Evolutionary conservation across 2,888 invertebrate genomes (phyloP).

Genomic region (Brachypalpus laphriformis): DNA sequence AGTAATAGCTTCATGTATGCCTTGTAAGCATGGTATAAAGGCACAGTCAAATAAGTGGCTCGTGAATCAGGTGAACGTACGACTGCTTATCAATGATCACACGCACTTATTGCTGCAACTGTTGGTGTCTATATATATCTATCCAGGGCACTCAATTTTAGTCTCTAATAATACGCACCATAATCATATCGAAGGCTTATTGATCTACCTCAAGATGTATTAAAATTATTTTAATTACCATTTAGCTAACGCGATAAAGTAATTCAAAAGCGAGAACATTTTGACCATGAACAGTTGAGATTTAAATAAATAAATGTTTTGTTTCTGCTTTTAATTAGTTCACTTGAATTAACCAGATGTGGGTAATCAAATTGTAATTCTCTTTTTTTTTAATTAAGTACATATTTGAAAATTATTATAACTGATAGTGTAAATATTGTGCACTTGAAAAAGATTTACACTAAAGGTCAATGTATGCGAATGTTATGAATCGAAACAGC

Average conservation of each 20-base stretch:
- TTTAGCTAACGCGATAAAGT: neutral
- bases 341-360: neutral
- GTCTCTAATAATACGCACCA: neutral
- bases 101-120: neutral
- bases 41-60: too few species aligned
- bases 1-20: too few species aligned
- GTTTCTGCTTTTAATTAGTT: neutral
- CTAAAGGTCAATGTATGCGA: neutral
- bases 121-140: neutral
- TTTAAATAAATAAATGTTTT: neutral
- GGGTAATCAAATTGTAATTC: neutral
- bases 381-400: neutral
- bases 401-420: neutral
- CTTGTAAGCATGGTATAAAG: too few species aligned
- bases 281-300: conserved; percentile 4
- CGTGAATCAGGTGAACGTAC: too few species aligned
- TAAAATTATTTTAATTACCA: neutral
- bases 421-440: neutral
- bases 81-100: too few species aligned
- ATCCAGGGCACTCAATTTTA: neutral
- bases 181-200: neutral
- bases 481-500: neutral
- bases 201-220: neutral
- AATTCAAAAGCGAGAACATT: neutral
- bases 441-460: neutral